Percentiles rank a stretch among this genome's conserved stretches.
Conservation (phyloP, 2,888 invertebrate species). For the Philaethria dido region DNA sequence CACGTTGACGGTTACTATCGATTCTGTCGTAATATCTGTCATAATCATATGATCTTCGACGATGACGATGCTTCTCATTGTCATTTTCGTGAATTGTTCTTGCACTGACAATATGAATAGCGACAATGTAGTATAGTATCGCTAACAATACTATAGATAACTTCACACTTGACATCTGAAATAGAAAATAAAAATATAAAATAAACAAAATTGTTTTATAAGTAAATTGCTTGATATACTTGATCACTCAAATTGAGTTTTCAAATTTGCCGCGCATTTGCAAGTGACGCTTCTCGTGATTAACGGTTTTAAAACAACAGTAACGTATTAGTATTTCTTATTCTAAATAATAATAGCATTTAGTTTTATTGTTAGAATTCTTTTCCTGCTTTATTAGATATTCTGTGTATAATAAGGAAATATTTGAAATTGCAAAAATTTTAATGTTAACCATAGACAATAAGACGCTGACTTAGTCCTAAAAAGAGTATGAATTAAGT, state of each 20-base stretch:
- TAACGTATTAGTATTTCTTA: background rate
- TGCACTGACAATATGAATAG: slow-evolving; percentile 51
- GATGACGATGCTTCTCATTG: slow-evolving; percentile 51
- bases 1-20: slow-evolving; percentile 54
- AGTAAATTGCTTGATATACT: background rate
- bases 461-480: too few relatives aligned
- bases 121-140: slow-evolving; percentile 45
- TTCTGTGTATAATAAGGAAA: background rate
- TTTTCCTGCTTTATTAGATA: background rate
- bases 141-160: slow-evolving; percentile 53
- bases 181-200: slow-evolving; percentile 46
- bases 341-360: background rate
- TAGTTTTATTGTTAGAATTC: background rate
- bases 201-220: background rate
- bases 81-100: slow-evolving; percentile 51
- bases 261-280: background rate
- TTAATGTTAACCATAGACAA: too few relatives aligned
- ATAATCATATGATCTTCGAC: slow-evolving; percentile 59
- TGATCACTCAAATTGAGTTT: background rate
- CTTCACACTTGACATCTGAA: slow-evolving; percentile 62
- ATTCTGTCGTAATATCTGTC: slow-evolving; percentile 58
- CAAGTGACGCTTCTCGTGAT: background rate
- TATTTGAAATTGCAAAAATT: too few relatives aligned
- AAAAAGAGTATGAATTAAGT: too few relatives aligned
- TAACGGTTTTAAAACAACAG: background rate